Percentiles rank a stretch among this genome's conserved stretches.
These are phyloP conservation scores for Rachycentron canadum DNA, from an alignment of 2,797 vertebrate genomes.

Conservation along the genomic window DNA sequence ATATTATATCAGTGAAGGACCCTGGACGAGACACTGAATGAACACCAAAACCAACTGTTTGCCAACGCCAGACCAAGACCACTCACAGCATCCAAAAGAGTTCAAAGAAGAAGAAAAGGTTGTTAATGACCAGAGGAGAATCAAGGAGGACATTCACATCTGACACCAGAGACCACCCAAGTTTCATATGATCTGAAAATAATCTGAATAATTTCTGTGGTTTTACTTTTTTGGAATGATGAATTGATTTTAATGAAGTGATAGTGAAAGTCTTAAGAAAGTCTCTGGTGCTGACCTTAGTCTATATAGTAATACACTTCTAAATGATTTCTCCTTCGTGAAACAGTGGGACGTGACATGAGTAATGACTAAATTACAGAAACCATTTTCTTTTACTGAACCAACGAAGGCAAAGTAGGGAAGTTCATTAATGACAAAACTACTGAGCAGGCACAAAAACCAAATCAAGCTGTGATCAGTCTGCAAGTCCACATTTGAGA, in stretches of 20 bases:
- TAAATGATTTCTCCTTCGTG: neutral
- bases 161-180: neutral
- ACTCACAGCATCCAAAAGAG: neutral
- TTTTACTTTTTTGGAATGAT: neutral
- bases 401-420: neutral
- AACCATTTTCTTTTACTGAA: neutral
- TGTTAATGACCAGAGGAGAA: neutral
- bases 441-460: conserved; percentile 16
- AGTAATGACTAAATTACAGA: conserved; percentile 19
- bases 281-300: neutral
- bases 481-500: neutral
- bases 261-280: neutral
- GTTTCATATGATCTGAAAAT: neutral
- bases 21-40: neutral
- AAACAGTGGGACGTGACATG: neutral
- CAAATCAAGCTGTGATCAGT: conserved; percentile 7
- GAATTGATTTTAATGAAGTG: neutral
- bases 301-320: neutral
- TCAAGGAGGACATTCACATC: neutral
- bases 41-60: neutral
- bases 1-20: neutral
- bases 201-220: neutral
- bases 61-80: neutral
- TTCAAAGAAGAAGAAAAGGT: neutral
- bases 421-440: conserved; percentile 4